Evolutionary conservation across 2,888 invertebrate species (phyloP), one percentile per base, ranked within the genome.

Genomic region (Choreutis nemorana): DNA sequence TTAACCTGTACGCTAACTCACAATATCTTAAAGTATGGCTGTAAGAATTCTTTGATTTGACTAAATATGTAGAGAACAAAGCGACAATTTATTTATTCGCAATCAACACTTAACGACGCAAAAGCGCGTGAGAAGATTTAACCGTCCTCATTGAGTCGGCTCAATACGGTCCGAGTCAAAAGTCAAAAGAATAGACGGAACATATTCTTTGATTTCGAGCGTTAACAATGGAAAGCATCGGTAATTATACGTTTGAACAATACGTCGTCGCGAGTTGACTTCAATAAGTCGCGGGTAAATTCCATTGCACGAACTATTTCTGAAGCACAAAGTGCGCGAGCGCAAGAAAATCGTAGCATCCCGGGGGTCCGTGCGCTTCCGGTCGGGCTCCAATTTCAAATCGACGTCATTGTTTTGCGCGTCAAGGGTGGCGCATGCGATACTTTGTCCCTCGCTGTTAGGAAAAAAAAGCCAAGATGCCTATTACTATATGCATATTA

Each of bases 201-300:
- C 77, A 75, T 77, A 73, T 75, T 77, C 71, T 75, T 68, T 72
- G 68, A 71, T 70, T 72, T 66, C 55, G 47, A 52, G 55, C 53
- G 55, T 57, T n/a, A 61, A 75, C 68, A 72, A 77, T 72, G 56
- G n/a, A 60, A 60, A 50, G 57, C 64, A 61, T 61, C 52, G 55
- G 55, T 77, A 78, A 78, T 78, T 78, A 77, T 64, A 67, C 55
- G 55, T 49, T 55, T 54, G 71, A 78, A 78, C 78, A 78, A 78
- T 66, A 52, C 40, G 35, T 48, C 49, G 45, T 61, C 62, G 60
- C 57, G 31, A 66, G 55, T 61, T 68, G 70, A 73, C 68, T 75
- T 73, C 63, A 67, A 70, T 68, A 62, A 52, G 44, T 42, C 44
- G 44, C 44, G 55, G 50, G 60, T 59, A 58, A 66, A 65, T 57